Conservation (phyloP, 37 sponge, comb jelly and placozoan species). For the Beroe forskalii region DNA sequence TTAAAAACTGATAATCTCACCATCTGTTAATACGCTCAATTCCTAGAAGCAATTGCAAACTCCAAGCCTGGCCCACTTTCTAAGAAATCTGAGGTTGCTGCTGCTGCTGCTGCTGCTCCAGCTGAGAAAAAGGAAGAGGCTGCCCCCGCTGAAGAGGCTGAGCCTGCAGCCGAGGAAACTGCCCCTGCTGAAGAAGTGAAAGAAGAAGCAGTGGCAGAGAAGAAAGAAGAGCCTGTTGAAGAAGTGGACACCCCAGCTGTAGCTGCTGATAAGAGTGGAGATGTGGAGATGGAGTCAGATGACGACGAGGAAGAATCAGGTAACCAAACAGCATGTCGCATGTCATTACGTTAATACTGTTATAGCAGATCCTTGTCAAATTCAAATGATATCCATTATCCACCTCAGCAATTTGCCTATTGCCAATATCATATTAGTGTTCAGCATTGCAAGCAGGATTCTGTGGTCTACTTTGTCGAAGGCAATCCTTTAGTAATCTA, state of each 20-base stretch:
- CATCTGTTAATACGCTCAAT: too few species aligned
- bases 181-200: background rate
- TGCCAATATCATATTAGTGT: too few species aligned
- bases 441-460: too few species aligned
- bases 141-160: background rate
- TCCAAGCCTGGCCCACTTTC: conserved; percentile 40
- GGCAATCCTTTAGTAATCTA: too few species aligned
- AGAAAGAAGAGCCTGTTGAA: conserved; percentile 22
- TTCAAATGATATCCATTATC: too few species aligned
- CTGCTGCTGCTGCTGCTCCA: background rate
- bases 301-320: conserved; percentile 62
- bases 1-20: too few species aligned
- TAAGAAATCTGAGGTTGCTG: background rate
- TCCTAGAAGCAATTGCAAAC: conserved; percentile 25
- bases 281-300: conserved; percentile 34
- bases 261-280: conserved; percentile 1
- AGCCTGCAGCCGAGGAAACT: conserved; percentile 7
- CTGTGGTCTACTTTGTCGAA: too few species aligned
- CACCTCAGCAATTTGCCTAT: background rate
- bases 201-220: conserved; percentile 2
- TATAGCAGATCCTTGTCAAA: background rate
- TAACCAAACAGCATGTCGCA: too few species aligned
- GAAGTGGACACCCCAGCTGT: conserved; percentile 38
- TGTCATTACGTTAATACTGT: background rate
- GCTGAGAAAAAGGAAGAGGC: conserved; percentile 7